Percentiles rank a stretch among this genome's conserved stretches.
These are phyloP conservation scores for Oncorhynchus clarkii DNA, from an alignment of 2,113 vertebrate genomes.

Conservation along the genomic window DNA sequence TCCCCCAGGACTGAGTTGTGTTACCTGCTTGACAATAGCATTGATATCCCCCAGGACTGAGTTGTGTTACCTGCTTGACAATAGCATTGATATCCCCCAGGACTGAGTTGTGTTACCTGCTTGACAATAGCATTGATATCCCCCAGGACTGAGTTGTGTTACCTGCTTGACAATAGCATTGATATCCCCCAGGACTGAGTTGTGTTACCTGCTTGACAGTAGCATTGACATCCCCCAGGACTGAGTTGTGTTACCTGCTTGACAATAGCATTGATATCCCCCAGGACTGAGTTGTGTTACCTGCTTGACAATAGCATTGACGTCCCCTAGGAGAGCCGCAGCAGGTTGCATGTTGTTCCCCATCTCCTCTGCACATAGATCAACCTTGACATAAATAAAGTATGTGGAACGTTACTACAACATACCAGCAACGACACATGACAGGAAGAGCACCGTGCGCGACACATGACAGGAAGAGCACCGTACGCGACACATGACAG, in stretches of 20 bases:
- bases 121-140: conserved; percentile 80
- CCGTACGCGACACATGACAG: too few species aligned
- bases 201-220: conserved; percentile 82
- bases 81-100: conserved; percentile 46
- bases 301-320: conserved; percentile 82
- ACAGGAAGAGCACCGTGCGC: too few species aligned
- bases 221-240: conserved; percentile 72
- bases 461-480: not conserved
- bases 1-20: conserved; percentile 76
- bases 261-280: too few species aligned
- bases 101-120: conserved; percentile 75
- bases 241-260: too few species aligned
- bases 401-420: not conserved
- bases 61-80: conserved; percentile 79
- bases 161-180: too few species aligned
- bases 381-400: conserved; percentile 74
- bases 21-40: too few species aligned
- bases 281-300: conserved; percentile 57
- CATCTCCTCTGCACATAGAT: conserved; percentile 93
- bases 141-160: conserved; percentile 67
- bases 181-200: too few species aligned
- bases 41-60: too few species aligned
- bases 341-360: conserved; percentile 91
- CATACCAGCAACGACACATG: not conserved
- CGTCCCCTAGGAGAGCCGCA: conserved; percentile 85